Conservation (phyloP, 92 coral and sea anemone genomes). For the Epizoanthus ramosus region DNA sequence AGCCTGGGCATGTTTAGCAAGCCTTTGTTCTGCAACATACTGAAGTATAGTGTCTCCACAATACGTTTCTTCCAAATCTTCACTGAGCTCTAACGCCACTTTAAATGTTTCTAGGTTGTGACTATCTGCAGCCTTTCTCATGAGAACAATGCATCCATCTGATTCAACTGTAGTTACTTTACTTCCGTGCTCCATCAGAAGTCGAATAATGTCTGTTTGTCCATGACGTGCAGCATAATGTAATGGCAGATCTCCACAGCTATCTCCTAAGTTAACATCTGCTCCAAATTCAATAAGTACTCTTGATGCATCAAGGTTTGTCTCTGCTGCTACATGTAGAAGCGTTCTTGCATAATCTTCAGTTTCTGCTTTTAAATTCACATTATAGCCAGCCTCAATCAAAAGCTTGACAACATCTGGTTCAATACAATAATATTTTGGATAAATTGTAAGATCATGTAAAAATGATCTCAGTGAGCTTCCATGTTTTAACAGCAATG, state of each 20-base stretch:
- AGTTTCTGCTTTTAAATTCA: neutral
- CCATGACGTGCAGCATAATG: slow-evolving; percentile 1
- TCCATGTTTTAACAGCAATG: neutral
- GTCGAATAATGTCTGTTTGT: neutral
- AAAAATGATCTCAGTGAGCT: neutral
- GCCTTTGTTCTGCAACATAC: neutral
- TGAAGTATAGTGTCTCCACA: neutral
- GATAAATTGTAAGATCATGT: neutral
- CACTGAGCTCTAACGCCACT: neutral
- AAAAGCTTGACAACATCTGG: neutral
- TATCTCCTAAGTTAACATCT: neutral
- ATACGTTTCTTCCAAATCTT: neutral
- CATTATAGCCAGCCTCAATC: neutral
- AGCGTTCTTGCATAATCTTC: neutral
- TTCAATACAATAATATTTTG: neutral
- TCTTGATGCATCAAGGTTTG: neutral
- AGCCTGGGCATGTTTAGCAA: neutral
- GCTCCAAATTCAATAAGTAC: neutral
- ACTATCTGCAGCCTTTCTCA: neutral
- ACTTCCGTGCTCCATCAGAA: neutral
- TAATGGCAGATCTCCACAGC: neutral
- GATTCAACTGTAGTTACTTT: neutral
- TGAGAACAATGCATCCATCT: neutral
- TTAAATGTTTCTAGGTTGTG: neutral
- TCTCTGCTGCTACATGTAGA: neutral